phyloP scores from a whole-genome alignment of 1,140 invertebrate genomes.

The Cherax destructor region DNA sequence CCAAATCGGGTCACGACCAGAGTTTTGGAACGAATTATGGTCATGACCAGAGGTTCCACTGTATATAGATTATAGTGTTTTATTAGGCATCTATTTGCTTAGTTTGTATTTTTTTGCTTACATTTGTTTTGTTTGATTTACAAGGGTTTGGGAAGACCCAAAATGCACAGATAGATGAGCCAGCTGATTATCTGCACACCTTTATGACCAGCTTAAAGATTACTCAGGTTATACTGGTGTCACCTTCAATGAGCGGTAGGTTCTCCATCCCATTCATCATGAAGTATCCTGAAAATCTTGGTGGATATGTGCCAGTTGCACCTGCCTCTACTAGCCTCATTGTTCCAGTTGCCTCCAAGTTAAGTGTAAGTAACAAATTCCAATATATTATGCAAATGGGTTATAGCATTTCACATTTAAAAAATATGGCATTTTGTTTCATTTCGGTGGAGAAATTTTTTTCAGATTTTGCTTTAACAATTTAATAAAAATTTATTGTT shows the following conservation, averaged over 20 bases:
- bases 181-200: conserved; percentile 40
- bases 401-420: not conserved
- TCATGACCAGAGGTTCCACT: no score
- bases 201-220: conserved; percentile 28
- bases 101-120: conserved; percentile 1
- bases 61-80: not conserved
- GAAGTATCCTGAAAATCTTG: conserved; percentile 70
- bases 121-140: not conserved
- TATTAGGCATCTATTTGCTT: not conserved
- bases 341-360: conserved; percentile 22
- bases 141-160: conserved; percentile 54
- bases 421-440: no score
- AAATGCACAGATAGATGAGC: not conserved
- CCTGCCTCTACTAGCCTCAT: conserved; percentile 74
- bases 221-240: conserved; percentile 74
- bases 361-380: conserved; percentile 35
- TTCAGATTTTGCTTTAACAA: no score
- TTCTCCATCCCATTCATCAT: conserved; percentile 76
- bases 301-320: conserved; percentile 76
- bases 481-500: no score
- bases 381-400: not conserved
- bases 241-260: conserved; percentile 77
- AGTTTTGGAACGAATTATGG: no score
- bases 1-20: no score
- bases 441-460: no score